phyloP scores from a whole-genome alignment of 2,888 invertebrate species.

The Drosophila barbarae region DNA sequence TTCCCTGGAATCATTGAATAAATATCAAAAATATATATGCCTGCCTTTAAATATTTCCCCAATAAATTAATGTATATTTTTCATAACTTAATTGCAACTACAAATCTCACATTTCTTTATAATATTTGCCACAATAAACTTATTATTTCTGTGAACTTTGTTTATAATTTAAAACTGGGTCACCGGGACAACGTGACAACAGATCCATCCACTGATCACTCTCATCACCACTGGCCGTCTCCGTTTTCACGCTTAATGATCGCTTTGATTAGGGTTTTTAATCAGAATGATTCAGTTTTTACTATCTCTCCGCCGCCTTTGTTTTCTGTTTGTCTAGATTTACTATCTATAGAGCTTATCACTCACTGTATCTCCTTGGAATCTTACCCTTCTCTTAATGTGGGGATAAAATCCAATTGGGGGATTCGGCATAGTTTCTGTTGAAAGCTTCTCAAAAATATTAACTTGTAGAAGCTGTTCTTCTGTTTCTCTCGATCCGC shows the following conservation, averaged over 20 bases:
- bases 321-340: background rate
- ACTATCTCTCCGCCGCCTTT: background rate
- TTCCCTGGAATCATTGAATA: no score
- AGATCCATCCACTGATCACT: background rate
- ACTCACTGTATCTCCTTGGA: no score
- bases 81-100: background rate
- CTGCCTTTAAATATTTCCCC: background rate
- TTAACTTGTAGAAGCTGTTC: background rate
- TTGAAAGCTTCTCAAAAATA: background rate
- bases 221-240: background rate
- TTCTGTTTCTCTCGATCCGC: background rate
- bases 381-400: conserved; percentile 69
- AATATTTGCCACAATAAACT: background rate
- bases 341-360: background rate
- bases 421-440: conserved; percentile 68
- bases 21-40: background rate
- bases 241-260: conserved; percentile 3
- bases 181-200: conserved; percentile 6
- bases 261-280: conserved; percentile 1
- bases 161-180: conserved; percentile 4
- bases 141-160: background rate
- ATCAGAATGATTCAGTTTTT: background rate
- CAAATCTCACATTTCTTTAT: background rate
- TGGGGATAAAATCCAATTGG: conserved; percentile 71
- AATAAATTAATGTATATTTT: background rate